Conservation (phyloP, 2,888 invertebrate species). For the Corbicula japonica region DNA sequence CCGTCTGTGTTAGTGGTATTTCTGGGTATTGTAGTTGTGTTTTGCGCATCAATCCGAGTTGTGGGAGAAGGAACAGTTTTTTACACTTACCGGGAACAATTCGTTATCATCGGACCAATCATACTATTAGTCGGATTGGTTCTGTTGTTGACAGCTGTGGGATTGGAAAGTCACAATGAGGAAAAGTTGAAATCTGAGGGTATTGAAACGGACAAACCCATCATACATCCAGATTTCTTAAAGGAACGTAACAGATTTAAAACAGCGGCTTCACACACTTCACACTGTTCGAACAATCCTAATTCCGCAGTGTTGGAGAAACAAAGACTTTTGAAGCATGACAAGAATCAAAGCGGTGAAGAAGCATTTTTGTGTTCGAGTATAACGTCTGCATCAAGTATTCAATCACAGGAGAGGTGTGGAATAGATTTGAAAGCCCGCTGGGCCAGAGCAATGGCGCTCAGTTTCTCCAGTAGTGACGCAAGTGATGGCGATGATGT, state of each 20-base stretch:
- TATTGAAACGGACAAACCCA: conserved; percentile 24
- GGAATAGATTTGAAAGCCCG: background rate
- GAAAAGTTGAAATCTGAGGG: conserved; percentile 37
- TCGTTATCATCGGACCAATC: conserved; percentile 42
- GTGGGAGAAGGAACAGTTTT: conserved; percentile 55
- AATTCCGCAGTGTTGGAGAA: conserved; percentile 5
- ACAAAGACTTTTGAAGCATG: conserved; percentile 8
- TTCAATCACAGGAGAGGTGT: background rate
- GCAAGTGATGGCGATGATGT: too few species aligned
- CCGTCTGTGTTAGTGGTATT: conserved; percentile 22
- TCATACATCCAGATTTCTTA: conserved; percentile 62
- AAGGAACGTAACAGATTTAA: conserved; percentile 1
- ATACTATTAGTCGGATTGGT: conserved; percentile 40
- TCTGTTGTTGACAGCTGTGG: conserved; percentile 40
- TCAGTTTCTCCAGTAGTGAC: background rate
- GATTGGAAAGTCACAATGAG: conserved; percentile 29
- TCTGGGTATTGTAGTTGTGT: conserved; percentile 35
- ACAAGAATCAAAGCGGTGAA: background rate
- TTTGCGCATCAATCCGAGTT: conserved; percentile 51
- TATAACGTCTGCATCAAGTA: conserved; percentile 31
- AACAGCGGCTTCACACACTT: background rate
- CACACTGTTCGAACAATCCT: background rate
- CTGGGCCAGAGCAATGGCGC: conserved; percentile 25
- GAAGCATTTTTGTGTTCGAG: conserved; percentile 38
- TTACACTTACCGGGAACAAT: conserved; percentile 42